Base-by-base conservation (phyloP, 2,797 vertebrate genomes). In the Brotula barbata region DNA sequence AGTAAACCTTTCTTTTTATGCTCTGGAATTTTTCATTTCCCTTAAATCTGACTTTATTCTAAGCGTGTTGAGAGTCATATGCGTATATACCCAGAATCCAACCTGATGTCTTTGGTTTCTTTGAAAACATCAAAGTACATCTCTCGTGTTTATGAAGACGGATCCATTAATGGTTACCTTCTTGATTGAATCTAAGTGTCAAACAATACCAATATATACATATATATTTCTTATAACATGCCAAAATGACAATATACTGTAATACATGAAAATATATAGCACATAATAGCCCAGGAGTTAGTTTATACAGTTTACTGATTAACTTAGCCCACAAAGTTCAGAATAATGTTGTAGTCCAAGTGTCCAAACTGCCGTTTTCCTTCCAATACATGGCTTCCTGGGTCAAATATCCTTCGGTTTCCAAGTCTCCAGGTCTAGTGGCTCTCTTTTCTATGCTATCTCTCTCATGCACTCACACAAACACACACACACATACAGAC, bases 401-500 rank as follows among this genome's bases (percentile, higher is more conserved):
- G 8, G 57, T 52, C n/a, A 71, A 65, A 56, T 25, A 46, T 52
- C 49, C 40, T 44, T 45, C 45, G 22, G 14, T 58, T 1, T 17
- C 17, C 20, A 16, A 46, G 17, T 43, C 34, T 58, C 20, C 46
- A 53, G 51, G 21, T 71, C 58, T 28, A 25, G 52, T 51, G 28
- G 59, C 43, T 44, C 11, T 11, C 13, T 37, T 56, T 61, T 59
- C 9, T 33, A 6, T 68, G 43, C 54, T 45, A 7, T 75, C 47
- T 53, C 31, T 66, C 48, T 39, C 45, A 71, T 51, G 7, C 25
- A 56, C 40, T 13, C 42, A 48, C 19, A 28, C 19, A 21, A 20
- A 10, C 40, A 12, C 33, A 33, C 23, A 57, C 23, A 54, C 53
- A 58, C 58, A 63, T 36, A 55, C 58, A 71, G 15, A 49, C 37